Conservation (phyloP, 2,888 invertebrate genomes). For the Limnephilus marmoratus region DNA sequence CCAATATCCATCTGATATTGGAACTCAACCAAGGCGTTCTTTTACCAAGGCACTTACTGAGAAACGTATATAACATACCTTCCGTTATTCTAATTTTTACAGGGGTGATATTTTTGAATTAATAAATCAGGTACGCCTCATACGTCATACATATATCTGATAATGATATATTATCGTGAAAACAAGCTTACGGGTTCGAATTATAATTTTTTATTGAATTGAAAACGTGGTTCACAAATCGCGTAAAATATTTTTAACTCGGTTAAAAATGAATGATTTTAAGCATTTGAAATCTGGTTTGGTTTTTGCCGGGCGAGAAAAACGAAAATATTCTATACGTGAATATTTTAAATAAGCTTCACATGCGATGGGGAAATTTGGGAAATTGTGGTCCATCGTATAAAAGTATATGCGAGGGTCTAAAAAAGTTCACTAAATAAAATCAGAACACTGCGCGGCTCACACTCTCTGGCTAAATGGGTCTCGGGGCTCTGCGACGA, state of each 20-base stretch:
- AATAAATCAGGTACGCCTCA: too few relatives aligned
- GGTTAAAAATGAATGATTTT: not conserved
- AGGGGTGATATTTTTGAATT: too few relatives aligned
- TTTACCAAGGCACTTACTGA: too few relatives aligned
- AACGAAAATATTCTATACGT: not conserved
- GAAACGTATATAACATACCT: too few relatives aligned
- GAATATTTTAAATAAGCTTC: not conserved
- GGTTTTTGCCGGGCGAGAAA: not conserved
- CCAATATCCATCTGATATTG: too few relatives aligned
- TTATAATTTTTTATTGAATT: too few relatives aligned
- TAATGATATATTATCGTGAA: too few relatives aligned
- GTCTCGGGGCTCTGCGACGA: constrained; percentile 37
- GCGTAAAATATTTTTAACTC: not conserved
- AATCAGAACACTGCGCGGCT: constrained; percentile 57
- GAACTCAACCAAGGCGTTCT: too few relatives aligned
- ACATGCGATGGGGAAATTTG: constrained; percentile 9
- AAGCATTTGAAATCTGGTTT: not conserved
- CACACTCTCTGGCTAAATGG: constrained; percentile 30
- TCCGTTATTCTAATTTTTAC: too few relatives aligned
- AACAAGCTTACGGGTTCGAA: too few relatives aligned
- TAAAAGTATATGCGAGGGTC: constrained; percentile 25
- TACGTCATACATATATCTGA: too few relatives aligned
- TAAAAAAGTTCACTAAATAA: constrained; percentile 61
- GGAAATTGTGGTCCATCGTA: not conserved
- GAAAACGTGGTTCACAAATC: too few relatives aligned